Conservation (phyloP, 2,113 vertebrate species). For the Carassius auratus region DNA sequence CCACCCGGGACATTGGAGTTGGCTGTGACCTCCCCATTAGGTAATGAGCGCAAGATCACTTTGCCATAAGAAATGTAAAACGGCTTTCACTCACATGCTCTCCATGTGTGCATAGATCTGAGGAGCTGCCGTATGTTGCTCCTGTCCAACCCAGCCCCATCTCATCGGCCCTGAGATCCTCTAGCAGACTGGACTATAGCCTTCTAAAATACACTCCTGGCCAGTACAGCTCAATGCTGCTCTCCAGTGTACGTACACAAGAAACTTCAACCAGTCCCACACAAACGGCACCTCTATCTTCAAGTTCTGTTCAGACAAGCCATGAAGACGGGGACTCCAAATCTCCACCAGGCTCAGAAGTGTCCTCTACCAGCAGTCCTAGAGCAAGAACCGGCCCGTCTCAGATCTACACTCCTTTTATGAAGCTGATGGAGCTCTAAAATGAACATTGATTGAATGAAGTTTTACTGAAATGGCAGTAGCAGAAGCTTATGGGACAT, state of each 20-base stretch:
- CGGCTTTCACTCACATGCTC: background rate
- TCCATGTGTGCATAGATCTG: conserved; percentile 20
- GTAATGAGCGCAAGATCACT: conserved; percentile 70
- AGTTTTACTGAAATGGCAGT: background rate
- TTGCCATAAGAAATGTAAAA: conserved; percentile 42
- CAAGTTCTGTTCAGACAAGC: conserved; percentile 36
- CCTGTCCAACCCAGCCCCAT: conserved; percentile 51
- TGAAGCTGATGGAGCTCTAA: conserved; percentile 85
- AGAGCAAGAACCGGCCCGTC: conserved; percentile 53
- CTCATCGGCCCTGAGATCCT: conserved; percentile 55
- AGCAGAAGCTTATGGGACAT: conserved; percentile 22
- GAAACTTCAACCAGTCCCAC: conserved; percentile 28
- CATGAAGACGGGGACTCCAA: conserved; percentile 53
- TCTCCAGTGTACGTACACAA: conserved; percentile 32
- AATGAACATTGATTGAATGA: conserved; percentile 60
- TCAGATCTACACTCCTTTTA: conserved; percentile 82
- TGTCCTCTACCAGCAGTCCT: conserved; percentile 39
- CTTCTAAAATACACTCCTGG: conserved; percentile 72
- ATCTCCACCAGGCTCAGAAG: conserved; percentile 42
- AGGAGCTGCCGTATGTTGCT: conserved; percentile 38
- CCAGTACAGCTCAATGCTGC: conserved; percentile 72
- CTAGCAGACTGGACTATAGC: conserved; percentile 74
- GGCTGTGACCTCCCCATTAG: conserved; percentile 84
- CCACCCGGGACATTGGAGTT: conserved; percentile 87
- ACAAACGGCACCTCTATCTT: conserved; percentile 2